These are phyloP conservation scores for Pygocentrus nattereri DNA, from an alignment of 2,797 vertebrate species.

Conservation along the genomic window DNA sequence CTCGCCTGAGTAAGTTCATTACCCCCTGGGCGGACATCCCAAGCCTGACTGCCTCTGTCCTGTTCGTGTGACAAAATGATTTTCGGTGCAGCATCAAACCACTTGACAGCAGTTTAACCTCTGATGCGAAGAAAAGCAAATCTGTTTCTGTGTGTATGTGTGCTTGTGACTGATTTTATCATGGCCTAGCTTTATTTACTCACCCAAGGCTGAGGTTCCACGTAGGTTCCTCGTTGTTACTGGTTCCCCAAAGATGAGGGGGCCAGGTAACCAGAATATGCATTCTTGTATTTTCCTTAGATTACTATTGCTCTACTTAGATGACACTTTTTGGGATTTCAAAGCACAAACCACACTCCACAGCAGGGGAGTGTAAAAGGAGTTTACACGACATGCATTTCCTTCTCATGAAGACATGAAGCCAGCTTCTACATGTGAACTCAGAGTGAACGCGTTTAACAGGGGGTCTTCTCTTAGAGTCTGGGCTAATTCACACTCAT, in stretches of 20 bases:
- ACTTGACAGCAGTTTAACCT: conserved; percentile 62
- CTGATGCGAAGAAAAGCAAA: conserved; percentile 30
- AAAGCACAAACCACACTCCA: neutral
- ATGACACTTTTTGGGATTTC: neutral
- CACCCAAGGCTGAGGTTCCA: conserved; percentile 15
- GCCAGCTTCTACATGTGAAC: conserved; percentile 26
- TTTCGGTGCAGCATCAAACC: conserved; percentile 59
- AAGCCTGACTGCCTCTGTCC: conserved; percentile 57
- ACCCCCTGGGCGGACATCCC: conserved; percentile 54
- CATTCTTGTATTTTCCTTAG: too few relatives aligned
- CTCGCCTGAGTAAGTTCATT: conserved; percentile 54
- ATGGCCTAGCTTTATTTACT: conserved; percentile 39
- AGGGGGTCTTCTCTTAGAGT: conserved; percentile 67
- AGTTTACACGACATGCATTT: neutral
- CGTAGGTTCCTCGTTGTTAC: neutral
- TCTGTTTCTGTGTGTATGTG: conserved; percentile 29
- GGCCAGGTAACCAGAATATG: neutral
- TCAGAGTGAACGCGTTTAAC: neutral
- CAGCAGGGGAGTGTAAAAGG: neutral
- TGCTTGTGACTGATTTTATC: conserved; percentile 30
- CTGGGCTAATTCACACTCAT: conserved; percentile 78
- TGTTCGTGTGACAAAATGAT: conserved; percentile 60
- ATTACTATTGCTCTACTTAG: neutral
- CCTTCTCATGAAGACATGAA: conserved; percentile 8
- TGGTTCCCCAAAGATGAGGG: neutral